Evolutionary conservation across 2,113 vertebrate genomes (phyloP).

Genomic region (Dasyprocta punctata): DNA sequence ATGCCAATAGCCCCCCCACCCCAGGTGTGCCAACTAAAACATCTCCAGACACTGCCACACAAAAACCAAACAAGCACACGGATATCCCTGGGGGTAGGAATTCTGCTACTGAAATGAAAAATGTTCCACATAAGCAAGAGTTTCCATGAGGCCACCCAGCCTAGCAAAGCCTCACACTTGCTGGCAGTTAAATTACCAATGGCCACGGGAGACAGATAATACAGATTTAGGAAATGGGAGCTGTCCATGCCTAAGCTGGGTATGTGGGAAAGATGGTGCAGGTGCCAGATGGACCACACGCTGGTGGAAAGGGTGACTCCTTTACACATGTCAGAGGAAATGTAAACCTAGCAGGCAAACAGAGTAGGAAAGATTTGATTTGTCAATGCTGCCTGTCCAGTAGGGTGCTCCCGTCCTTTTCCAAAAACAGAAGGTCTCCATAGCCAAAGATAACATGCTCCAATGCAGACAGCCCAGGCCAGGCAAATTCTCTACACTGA

Average conservation of each 20-base stretch:
- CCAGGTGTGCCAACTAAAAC: background rate
- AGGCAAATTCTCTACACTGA: conserved; percentile 30
- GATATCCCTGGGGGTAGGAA: too few species aligned
- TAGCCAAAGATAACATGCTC: conserved; percentile 52
- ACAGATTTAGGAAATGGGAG: conserved; percentile 42
- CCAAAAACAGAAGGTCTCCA: conserved; percentile 62
- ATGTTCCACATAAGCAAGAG: conserved; percentile 44
- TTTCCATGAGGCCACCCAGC: conserved; percentile 50
- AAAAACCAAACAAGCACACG: background rate
- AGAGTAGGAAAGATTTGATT: background rate
- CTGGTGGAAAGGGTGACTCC: background rate
- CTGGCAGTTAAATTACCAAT: conserved; percentile 66
- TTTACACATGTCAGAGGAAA: conserved; percentile 70
- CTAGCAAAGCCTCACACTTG: conserved; percentile 7
- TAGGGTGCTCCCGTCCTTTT: background rate
- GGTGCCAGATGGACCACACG: background rate
- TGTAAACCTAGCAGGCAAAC: conserved; percentile 43
- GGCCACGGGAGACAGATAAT: background rate
- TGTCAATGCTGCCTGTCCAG: background rate
- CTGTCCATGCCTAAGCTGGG: background rate
- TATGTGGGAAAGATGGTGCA: conserved; percentile 14
- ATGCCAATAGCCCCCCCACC: background rate
- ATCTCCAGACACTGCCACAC: background rate
- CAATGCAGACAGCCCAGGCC: background rate
- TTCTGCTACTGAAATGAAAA: conserved; percentile 42